Percentiles rank a stretch among this genome's conserved stretches.
phyloP scores from a whole-genome alignment of 2,797 vertebrate species.

The Alfaro cultratus region DNA sequence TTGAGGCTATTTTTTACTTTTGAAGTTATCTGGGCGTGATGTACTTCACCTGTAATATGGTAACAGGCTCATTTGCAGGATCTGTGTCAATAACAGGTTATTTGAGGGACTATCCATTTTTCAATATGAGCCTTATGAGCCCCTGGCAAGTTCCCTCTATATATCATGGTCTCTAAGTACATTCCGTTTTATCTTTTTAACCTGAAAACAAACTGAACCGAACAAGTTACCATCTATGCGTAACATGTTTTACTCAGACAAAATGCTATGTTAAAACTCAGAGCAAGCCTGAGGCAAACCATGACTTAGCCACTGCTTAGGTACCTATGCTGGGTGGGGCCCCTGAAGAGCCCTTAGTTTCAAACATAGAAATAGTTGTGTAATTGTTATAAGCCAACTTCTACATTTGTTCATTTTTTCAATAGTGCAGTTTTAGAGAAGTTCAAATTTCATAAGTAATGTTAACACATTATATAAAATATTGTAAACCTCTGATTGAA shows the following conservation, averaged over 20 bases:
- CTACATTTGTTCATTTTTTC: background rate
- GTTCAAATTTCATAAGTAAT: background rate
- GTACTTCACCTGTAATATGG: background rate
- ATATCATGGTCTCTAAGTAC: background rate
- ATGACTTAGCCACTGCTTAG: background rate
- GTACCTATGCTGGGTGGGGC: too few relatives aligned
- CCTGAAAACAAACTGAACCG: background rate
- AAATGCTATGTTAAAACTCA: background rate
- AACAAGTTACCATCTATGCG: background rate
- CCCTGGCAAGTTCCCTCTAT: background rate
- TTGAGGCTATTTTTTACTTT: background rate
- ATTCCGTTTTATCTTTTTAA: background rate
- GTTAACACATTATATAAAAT: background rate
- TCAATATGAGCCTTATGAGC: background rate
- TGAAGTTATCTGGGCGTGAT: background rate
- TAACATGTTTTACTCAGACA: background rate
- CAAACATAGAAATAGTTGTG: background rate
- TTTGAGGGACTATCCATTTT: slow-evolving; percentile 3
- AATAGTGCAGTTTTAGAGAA: background rate
- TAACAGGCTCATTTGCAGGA: slow-evolving; percentile 22
- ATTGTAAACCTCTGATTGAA: background rate
- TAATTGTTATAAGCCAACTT: background rate
- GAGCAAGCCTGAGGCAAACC: background rate
- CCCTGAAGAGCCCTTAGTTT: too few relatives aligned
- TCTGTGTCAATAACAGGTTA: slow-evolving; percentile 11